Percentiles rank a stretch among this genome's conserved stretches.
Conservation (phyloP, 1,140 invertebrate genomes). For the Ridgeia piscesae region DNA sequence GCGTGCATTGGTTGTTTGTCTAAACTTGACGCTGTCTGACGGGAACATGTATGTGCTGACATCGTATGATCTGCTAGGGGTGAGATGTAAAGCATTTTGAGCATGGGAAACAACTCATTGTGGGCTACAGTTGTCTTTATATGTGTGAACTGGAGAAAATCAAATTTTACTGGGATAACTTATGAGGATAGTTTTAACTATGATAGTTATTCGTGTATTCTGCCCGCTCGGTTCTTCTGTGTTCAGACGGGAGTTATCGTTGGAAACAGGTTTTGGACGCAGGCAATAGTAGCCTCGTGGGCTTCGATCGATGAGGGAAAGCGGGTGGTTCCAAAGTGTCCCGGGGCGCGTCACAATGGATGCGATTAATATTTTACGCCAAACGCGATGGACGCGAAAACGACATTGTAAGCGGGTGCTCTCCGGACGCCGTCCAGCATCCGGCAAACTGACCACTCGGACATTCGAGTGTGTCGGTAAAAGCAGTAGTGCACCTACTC, state of each 20-base stretch:
- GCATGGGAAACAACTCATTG: neutral
- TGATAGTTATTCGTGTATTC: neutral
- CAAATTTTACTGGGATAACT: neutral
- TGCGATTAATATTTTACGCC: neutral
- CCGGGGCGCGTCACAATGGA: neutral
- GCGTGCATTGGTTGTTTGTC: neutral
- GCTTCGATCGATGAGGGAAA: neutral
- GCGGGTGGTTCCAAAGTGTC: neutral
- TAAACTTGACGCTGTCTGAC: neutral
- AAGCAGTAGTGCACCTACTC: neutral
- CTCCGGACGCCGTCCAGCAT: neutral
- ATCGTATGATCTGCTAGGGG: neutral
- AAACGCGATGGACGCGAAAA: neutral
- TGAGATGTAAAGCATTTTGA: neutral
- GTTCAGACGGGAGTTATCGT: neutral
- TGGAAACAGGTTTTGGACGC: neutral
- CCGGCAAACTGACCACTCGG: conserved; percentile 2
- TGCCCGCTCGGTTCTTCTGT: neutral
- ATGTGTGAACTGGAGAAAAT: neutral
- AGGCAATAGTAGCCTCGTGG: no score
- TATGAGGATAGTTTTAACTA: neutral
- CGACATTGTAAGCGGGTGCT: neutral
- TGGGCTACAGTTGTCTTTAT: neutral
- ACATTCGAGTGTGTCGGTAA: neutral
- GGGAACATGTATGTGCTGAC: no score